phyloP scores from a whole-genome alignment of 2,888 invertebrate genomes.

The Hydraecia micacea region DNA sequence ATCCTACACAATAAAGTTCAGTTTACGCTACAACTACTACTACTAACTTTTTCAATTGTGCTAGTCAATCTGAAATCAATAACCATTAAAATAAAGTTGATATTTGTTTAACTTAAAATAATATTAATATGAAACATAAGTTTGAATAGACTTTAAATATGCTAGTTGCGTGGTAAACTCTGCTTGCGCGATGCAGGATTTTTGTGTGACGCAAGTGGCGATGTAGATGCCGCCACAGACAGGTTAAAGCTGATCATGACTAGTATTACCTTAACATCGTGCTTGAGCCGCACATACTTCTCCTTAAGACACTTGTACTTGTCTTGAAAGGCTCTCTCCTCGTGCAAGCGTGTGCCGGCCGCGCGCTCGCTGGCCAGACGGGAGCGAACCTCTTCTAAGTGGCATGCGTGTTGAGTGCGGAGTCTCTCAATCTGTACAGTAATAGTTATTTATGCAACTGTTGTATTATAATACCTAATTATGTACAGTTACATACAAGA shows the following conservation, averaged over 20 bases:
- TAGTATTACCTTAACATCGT: slow-evolving; percentile 91
- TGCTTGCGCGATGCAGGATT: not conserved
- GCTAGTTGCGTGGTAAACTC: slow-evolving; percentile 1
- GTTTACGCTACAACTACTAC: no score
- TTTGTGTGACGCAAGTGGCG: not conserved
- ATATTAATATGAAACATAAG: no score
- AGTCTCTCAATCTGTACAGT: slow-evolving; percentile 91
- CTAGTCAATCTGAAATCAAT: no score
- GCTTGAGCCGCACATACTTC: slow-evolving; percentile 94
- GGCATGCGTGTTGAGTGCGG: slow-evolving; percentile 92
- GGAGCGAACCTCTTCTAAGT: slow-evolving; percentile 91
- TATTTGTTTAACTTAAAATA: no score
- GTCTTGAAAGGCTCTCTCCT: slow-evolving; percentile 92
- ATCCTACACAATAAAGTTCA: no score
- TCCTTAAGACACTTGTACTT: slow-evolving; percentile 95
- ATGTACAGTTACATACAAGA: no score
- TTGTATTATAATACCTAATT: no score
- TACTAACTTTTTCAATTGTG: no score
- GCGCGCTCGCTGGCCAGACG: slow-evolving; percentile 91
- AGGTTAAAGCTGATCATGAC: not conserved
- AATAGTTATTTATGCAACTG: no score
- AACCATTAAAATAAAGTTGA: no score
- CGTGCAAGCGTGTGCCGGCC: slow-evolving; percentile 93
- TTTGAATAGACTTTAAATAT: not conserved
- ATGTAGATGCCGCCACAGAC: no score